Evolutionary conservation across 2,797 vertebrate species (phyloP).

Genomic region (Amphiprion clarkii): DNA sequence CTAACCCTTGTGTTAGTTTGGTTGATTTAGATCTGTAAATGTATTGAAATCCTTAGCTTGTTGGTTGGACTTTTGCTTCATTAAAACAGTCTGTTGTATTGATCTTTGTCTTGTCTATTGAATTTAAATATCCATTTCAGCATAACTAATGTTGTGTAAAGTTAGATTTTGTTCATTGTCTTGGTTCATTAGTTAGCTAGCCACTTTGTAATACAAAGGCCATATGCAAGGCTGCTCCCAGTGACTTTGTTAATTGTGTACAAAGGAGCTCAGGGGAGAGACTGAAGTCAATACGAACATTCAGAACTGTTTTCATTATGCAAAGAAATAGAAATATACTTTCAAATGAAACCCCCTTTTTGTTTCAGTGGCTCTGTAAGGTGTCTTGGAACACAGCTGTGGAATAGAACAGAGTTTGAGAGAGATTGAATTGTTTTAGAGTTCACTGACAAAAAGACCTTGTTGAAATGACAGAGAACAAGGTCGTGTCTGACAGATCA

Average conservation of each 20-base stretch:
- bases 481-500: slow-evolving; percentile 59
- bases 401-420: neutral
- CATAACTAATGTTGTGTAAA: too few relatives aligned
- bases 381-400: neutral
- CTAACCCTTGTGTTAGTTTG: too few relatives aligned
- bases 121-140: neutral
- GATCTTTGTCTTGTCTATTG: too few relatives aligned
- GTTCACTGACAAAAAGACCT: slow-evolving; percentile 38
- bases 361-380: neutral
- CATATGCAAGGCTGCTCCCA: neutral
- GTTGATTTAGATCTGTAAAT: too few relatives aligned
- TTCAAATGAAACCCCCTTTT: neutral
- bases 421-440: slow-evolving; percentile 46
- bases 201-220: too few relatives aligned
- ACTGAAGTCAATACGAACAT: neutral
- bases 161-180: too few relatives aligned
- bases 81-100: too few relatives aligned
- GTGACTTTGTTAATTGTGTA: neutral
- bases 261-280: neutral
- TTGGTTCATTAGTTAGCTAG: too few relatives aligned
- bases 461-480: slow-evolving; percentile 55
- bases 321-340: too few relatives aligned
- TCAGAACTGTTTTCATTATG: neutral
- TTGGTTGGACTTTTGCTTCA: too few relatives aligned
- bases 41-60: too few relatives aligned